These are phyloP conservation scores for Vireo altiloquus DNA, from an alignment of 2,113 vertebrate genomes.

Conservation along the genomic window DNA sequence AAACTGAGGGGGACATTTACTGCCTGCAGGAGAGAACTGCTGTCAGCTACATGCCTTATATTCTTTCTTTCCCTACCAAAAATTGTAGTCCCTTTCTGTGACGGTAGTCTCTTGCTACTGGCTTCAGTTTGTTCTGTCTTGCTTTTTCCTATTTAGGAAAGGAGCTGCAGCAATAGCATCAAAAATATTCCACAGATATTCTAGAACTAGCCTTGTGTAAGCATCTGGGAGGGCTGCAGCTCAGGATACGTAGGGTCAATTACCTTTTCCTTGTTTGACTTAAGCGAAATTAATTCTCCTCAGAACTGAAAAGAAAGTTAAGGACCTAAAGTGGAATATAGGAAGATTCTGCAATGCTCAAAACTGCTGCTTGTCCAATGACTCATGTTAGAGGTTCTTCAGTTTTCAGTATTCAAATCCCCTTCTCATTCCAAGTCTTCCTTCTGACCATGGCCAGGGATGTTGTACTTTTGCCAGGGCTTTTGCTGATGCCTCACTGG, in stretches of 20 bases:
- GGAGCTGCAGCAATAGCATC: background rate
- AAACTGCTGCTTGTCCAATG: background rate
- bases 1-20: background rate
- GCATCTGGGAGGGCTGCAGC: background rate
- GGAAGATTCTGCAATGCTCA: background rate
- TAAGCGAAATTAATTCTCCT: background rate
- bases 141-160: background rate
- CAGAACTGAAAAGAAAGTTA: background rate
- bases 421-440: background rate
- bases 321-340: background rate
- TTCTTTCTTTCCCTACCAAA: background rate
- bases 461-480: background rate
- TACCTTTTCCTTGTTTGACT: background rate
- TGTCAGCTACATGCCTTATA: background rate
- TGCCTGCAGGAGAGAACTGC: background rate
- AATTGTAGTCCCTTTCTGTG: background rate
- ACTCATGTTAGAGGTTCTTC: background rate
- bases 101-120: background rate
- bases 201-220: background rate
- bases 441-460: background rate
- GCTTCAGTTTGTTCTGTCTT: background rate
- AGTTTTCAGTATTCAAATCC: background rate
- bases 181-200: background rate
- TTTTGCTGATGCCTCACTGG: background rate
- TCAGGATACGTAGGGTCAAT: background rate